Evolutionary conservation across 2,113 vertebrate genomes (phyloP), one percentile per base, ranked within the genome.

Genomic region (Oncorhynchus nerka): DNA sequence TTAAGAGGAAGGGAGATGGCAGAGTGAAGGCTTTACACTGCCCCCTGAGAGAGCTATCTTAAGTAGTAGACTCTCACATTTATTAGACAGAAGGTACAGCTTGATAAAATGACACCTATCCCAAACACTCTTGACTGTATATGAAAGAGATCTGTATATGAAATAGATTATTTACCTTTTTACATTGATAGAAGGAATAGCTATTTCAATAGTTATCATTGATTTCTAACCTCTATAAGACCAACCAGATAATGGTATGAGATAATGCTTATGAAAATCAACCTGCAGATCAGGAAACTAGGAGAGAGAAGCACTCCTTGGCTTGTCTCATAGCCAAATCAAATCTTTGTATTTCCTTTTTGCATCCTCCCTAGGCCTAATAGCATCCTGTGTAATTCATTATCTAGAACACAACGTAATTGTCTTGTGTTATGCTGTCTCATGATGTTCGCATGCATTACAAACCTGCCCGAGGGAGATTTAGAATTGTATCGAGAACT

Each of bases 361-460:
- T 45, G 16, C 4, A 19, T 55, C 51, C 16, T 55, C 51, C 51
- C 51, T 55, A 15, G 16, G 66, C 13, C 39, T 11, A 45, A 45
- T 45, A 11, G 39, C 9, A 45, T 45, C 2, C 39, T 9, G 9
- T 39, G 39, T 9, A 39, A 39, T 39, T 45, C 39, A 45, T n/a
- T 62, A 62, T 62, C 15, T 62, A 62, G 59, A 62, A 49, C 26
- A 32, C 61, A 51, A 66, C 26, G 67, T 72, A 32, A 55, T 66
- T 55, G n/a, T 66, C 48, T 15, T 45, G 22, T 65, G 20, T 34
- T 45, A 71, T 61, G 45, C 34, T 15, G 34, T 77, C 70, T 77
- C 48, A 67, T 19, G 19, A 55, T 65, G 8, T 67, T 32, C 24
- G 49, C 57, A 48, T 28, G 51, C 66, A 70, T 70, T 9, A 8